Conservation (phyloP, 2,113 vertebrate genomes). For the Fregetta grallaria region DNA sequence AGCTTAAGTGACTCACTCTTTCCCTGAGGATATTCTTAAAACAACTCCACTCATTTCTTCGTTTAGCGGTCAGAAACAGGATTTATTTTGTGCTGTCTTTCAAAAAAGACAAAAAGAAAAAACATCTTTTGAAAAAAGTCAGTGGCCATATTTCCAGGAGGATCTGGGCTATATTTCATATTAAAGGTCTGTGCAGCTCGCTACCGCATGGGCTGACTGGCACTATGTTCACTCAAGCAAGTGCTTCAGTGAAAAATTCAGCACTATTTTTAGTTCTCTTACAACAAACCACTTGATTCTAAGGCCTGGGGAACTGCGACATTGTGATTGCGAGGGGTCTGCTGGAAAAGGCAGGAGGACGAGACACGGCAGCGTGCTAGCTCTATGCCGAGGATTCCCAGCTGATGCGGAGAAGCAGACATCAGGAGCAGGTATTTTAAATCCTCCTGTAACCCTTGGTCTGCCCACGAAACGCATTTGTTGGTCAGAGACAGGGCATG, state of each 20-base stretch:
- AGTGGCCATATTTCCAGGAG: neutral
- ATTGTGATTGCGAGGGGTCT: neutral
- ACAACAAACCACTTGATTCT: constrained; percentile 50
- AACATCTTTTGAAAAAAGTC: neutral
- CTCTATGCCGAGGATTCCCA: neutral
- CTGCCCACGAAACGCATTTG: neutral
- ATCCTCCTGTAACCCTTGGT: neutral
- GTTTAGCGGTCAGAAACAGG: neutral
- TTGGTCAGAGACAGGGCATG: constrained; percentile 5
- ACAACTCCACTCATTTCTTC: neutral
- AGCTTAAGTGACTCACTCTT: constrained; percentile 42
- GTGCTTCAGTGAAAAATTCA: constrained; percentile 48
- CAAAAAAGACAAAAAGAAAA: neutral
- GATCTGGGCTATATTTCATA: neutral
- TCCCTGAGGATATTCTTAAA: constrained; percentile 22
- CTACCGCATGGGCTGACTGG: neutral
- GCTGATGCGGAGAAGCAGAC: neutral
- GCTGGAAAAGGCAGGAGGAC: neutral
- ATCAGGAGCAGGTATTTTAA: constrained; percentile 1
- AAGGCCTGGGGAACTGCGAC: constrained; percentile 4
- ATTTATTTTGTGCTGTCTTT: neutral
- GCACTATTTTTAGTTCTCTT: constrained; percentile 70
- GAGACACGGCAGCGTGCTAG: neutral
- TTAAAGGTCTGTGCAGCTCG: neutral
- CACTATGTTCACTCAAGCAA: constrained; percentile 40